Evolutionary conservation across 92 coral and sea anemone genomes (phyloP), one percentile per base, ranked within the genome.

Genomic region (Umimayanthus chanpuru): DNA sequence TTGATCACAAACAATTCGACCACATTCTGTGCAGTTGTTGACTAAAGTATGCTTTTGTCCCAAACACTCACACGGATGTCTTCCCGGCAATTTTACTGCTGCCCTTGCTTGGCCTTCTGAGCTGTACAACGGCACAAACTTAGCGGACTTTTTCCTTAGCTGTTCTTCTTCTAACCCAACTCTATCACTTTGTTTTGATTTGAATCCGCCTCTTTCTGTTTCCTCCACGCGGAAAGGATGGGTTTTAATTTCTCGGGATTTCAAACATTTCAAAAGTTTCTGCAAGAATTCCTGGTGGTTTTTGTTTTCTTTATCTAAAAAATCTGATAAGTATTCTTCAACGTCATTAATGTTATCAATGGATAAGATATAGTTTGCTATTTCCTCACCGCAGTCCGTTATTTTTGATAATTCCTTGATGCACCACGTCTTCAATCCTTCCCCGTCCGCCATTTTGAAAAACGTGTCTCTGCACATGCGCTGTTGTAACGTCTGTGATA

Each of bases 61-160:
- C 40, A 96, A 86, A 70, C 99, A 96, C 70, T 96, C 98, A 82
- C 99, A 96, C 0, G 99, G 98, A 41, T 95, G 99, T 73, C 99
- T 91, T 53, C 99, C 99, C 23, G 99, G 99, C 20, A 96, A 81
- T 83, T 94, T 98, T 9, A 96, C 99, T 8, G 97, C 93, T 36
- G 93, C 92, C 50, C 96, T 90, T 14, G 96, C 97, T 89, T 95
- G 92, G 8, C 99, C 99, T 85, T 96, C 99, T 55, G 90, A 93
- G 39, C 99, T 94, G 75, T 97, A 97, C 83, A 97, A 85, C 8
- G 99, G 92, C 20, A 97, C 98, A 86, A 92, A 97, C 39, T 89
- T 92, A 12, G 98, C 85, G 21, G 96, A 77, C 26, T 94, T 97
- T 90, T 93, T 95, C 91, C 94, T 95, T 41, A 49, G 20, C 86